Evolutionary conservation across 2,888 invertebrate genomes (phyloP).

Genomic region (Lepas anatifera): DNA sequence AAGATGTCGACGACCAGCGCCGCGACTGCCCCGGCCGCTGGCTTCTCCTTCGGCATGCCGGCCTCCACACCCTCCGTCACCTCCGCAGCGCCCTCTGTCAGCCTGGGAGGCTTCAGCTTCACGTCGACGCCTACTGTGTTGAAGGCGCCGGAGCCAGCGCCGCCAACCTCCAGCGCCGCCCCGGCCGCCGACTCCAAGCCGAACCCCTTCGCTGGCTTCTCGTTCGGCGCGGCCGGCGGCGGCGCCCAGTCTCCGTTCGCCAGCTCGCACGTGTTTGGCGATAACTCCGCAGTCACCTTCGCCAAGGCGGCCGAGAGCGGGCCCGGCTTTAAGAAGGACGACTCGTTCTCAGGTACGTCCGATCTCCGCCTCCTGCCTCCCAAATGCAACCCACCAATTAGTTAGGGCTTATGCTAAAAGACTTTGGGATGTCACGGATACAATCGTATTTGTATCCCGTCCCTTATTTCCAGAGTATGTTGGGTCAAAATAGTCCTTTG

Average conservation of each 20-base stretch:
- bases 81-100: background rate
- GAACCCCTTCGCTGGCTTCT: constrained; percentile 20
- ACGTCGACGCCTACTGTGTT: constrained; percentile 19
- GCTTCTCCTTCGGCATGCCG: background rate
- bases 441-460: too few species aligned
- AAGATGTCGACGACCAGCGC: background rate
- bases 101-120: constrained; percentile 24
- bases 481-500: too few species aligned
- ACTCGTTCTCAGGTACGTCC: background rate
- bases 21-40: background rate
- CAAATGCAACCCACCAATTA: too few species aligned
- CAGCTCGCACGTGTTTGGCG: background rate
- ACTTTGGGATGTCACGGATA: too few species aligned
- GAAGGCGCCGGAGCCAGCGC: constrained; percentile 16
- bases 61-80: background rate
- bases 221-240: constrained; percentile 15
- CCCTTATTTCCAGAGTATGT: too few species aligned
- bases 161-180: background rate
- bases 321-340: background rate
- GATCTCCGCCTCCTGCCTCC: too few species aligned
- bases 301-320: background rate
- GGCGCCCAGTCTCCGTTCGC: background rate
- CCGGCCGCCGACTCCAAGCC: background rate
- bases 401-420: too few species aligned
- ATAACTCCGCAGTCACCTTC: background rate